Evolutionary conservation across 2,888 invertebrate genomes (phyloP), one percentile per base, ranked within the genome.

Genomic region (Drosophila nigricruria): DNA sequence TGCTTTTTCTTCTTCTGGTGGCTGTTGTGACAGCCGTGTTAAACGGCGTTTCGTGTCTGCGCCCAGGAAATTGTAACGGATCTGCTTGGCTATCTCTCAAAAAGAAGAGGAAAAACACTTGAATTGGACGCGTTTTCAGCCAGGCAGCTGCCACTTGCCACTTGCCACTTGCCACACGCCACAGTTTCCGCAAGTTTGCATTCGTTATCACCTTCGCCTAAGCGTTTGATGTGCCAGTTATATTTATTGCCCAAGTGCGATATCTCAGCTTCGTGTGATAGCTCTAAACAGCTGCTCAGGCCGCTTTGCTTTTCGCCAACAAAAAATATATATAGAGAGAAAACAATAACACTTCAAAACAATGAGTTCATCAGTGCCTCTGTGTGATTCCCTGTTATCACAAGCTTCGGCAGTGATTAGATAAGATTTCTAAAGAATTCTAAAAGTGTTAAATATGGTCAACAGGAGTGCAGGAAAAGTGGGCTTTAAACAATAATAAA

Each of bases 171-270:
- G 66, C 63, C 62, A 60, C 52, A 50, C 66, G 53, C 25, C 53
- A 25, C 54, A 77, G 54, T 86, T 83, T 88, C 88, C 83, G 83
- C 78, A 83, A 83, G 72, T 83, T 82, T 76, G 56, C 86, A 83
- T 80, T 82, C 68, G 87, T 88, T 86, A 88, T 88, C 88, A 84
- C 82, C 72, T 83, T 42, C 45, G 27, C 43, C 49, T 57, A 45
- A 79, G 59, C 79, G 79, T 72, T 86, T 77, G 60, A 81, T 86
- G 82, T 75, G 84, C 73, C 80, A 87, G 73, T 73, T 64, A 69
- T 66, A 73, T 63, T 65, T 66, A 66, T 38, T 25, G 56, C 50
- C 52, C 64, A 77, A 77, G 79, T 82, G 86, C 59, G 68, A 82
- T 86, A 86, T 70, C 68, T 61, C 68, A 52, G 23, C 49, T 57